These are phyloP conservation scores for Loxodonta africana DNA, from an alignment of 2,113 vertebrate genomes.

Conservation along the genomic window DNA sequence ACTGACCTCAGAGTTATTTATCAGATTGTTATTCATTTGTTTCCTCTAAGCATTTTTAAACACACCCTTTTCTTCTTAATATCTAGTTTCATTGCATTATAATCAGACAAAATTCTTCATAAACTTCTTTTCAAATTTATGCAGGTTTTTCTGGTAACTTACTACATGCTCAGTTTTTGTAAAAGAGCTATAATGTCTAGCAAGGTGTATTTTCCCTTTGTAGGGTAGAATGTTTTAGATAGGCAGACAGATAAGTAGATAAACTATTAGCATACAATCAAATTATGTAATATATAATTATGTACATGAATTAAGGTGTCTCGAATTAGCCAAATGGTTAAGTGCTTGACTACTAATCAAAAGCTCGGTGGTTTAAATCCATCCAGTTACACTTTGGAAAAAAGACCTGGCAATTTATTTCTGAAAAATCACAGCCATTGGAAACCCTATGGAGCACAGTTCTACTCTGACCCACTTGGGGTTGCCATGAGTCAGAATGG, in stretches of 20 bases:
- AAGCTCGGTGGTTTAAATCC: no score
- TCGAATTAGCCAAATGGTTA: no score
- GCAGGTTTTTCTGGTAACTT: background rate
- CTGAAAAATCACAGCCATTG: no score
- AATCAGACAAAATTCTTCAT: background rate
- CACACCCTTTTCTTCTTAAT: background rate
- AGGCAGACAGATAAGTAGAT: background rate
- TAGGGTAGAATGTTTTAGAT: background rate
- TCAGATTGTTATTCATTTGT: background rate
- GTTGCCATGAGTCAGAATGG: no score
- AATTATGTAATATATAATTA: background rate
- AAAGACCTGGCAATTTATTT: no score
- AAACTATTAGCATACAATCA: background rate
- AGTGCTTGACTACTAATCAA: no score
- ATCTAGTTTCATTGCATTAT: background rate
- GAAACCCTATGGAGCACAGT: no score
- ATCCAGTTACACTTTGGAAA: no score
- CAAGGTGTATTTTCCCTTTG: slow-evolving; percentile 1
- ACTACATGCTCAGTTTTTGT: background rate
- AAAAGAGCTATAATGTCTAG: background rate
- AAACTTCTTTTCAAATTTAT: background rate
- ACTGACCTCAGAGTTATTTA: background rate
- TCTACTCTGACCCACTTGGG: no score
- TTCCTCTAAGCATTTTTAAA: slow-evolving; percentile 30
- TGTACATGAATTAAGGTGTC: no score